These are phyloP conservation scores for Chinchilla lanigera DNA, from an alignment of 2,113 vertebrate species.

Conservation along the genomic window DNA sequence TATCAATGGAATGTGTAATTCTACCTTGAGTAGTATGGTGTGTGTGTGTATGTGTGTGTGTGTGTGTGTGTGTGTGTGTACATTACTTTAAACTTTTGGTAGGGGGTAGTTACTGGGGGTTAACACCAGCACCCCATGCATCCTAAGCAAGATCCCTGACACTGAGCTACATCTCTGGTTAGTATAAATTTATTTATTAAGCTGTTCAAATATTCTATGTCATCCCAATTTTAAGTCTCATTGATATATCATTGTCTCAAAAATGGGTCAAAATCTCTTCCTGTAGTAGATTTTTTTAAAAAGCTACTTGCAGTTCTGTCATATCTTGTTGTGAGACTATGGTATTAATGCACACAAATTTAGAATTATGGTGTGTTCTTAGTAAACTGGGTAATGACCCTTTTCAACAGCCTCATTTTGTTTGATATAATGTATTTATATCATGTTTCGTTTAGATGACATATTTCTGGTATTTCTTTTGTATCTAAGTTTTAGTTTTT, in stretches of 20 bases:
- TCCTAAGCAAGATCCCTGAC: background rate
- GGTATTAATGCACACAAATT: background rate
- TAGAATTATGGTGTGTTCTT: background rate
- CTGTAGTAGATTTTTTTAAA: background rate
- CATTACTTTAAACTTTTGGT: background rate
- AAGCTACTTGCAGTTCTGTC: background rate
- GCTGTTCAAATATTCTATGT: background rate
- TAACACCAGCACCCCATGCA: no score
- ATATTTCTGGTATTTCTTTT: background rate
- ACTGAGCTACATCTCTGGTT: background rate
- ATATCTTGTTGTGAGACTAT: background rate
- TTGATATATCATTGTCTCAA: background rate
- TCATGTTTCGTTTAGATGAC: background rate
- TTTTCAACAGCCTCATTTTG: background rate
- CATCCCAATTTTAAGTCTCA: background rate
- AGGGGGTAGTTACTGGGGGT: background rate
- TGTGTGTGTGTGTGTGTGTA: background rate
- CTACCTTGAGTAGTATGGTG: background rate
- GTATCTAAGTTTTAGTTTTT: conserved; percentile 2
- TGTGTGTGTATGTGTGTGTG: background rate
- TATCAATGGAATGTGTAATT: background rate
- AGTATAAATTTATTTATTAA: background rate
- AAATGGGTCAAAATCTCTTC: conserved; percentile 1
- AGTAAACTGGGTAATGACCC: background rate
- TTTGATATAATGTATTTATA: background rate